Evolutionary conservation across 2,113 vertebrate species (phyloP), one percentile per base, ranked within the genome.

Genomic region (Pangasianodon hypophthalmus): DNA sequence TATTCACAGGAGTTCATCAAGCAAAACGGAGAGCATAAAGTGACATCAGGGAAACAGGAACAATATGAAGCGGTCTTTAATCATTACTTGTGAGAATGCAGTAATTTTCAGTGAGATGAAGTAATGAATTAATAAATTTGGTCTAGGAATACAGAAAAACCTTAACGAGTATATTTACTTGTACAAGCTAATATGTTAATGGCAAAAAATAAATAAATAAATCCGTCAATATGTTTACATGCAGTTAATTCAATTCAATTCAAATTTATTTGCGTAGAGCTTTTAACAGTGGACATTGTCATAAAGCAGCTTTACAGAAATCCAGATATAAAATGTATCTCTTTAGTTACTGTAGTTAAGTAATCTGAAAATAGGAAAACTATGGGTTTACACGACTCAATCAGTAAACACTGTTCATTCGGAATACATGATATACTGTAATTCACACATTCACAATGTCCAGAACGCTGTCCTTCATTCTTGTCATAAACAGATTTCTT

Each of bases 21-120:
- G 87, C 64, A 94, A 90, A 94, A 94, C 1, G 92, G 93, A 62
- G 95, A 96, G 71, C 94, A 94, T 0, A 92, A 91, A 89, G 88
- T 92, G 2, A 94, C 92, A n/a, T 95, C 95, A 44, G 95, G 95
- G 52, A 94, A 95, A 88, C 95, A 95, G 89, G 95, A 95, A 89
- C 94, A 94, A 92, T 94, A 93, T 85, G 95, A 95, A 92, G 91
- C 93, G 1, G 91, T 96, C 89, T 94, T 95, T 83, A 96, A 95
- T 91, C 92, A 92, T 77, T 95, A 95, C 91, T 56, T 95, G 56
- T 95, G 71, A 94, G 7, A 56, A 24, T 6, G 13, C 24, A 46
- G 71, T 80, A 41, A 48, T n/a, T 73, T 7, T 64, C n/a, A 14
- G 64, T 14, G 29, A 32, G 64, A 32, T 14, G 69, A 73, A 41